phyloP scores from a whole-genome alignment of 2,888 invertebrate species.

The Boloria selene region DNA sequence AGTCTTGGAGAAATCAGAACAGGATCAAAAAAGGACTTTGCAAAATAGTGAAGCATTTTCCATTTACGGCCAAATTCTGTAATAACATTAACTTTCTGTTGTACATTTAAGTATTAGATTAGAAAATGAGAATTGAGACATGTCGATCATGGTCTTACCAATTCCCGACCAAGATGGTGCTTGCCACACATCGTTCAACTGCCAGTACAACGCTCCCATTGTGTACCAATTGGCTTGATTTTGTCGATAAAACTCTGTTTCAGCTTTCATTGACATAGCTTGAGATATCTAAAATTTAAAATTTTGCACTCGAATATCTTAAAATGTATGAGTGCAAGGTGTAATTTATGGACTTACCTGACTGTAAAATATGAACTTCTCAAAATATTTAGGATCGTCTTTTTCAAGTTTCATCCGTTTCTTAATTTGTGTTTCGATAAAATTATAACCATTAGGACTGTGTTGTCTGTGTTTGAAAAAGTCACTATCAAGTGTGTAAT shows the following conservation, averaged over 20 bases:
- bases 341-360: slow-evolving; percentile 82
- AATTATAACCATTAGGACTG: slow-evolving; percentile 87
- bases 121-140: no score
- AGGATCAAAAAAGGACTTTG: slow-evolving; percentile 91
- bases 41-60: slow-evolving; percentile 96
- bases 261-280: slow-evolving; percentile 92
- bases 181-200: slow-evolving; percentile 98
- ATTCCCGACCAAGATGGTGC: slow-evolving; percentile 98
- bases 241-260: slow-evolving; percentile 92
- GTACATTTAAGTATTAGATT: no score
- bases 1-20: slow-evolving; percentile 85
- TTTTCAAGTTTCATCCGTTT: slow-evolving; percentile 84
- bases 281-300: slow-evolving; percentile 85
- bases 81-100: background rate
- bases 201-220: slow-evolving; percentile 99
- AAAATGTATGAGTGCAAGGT: background rate
- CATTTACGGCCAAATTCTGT: slow-evolving; percentile 89
- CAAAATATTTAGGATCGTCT: slow-evolving; percentile 80
- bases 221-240: slow-evolving; percentile 83
- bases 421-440: slow-evolving; percentile 83
- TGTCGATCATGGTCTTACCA: slow-evolving; percentile 67
- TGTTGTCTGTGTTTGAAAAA: slow-evolving; percentile 93
- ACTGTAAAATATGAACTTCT: slow-evolving; percentile 90
- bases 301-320: background rate
- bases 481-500: slow-evolving; percentile 79